Conservation (phyloP, 1,140 invertebrate species). For the Drosophila pachea region DNA sequence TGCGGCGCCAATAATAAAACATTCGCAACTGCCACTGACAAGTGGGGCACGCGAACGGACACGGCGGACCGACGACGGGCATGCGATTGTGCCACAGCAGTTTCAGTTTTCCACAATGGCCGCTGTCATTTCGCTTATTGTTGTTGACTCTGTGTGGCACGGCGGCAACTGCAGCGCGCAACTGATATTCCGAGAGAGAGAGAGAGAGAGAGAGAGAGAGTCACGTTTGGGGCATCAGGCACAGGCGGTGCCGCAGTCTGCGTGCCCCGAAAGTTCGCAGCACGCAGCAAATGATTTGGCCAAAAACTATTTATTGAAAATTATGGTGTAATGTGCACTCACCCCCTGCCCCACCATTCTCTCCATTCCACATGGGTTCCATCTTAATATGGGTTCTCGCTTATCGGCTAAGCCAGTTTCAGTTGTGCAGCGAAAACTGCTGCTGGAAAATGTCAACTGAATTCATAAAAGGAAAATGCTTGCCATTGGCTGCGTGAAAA, state of each 20-base stretch:
- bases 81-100: conserved; percentile 13
- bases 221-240: conserved; percentile 70
- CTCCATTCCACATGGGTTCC: background rate
- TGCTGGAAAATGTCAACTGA: conserved; percentile 47
- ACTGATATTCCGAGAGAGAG: conserved; percentile 35
- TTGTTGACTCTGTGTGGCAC: conserved; percentile 48
- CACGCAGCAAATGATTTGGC: conserved; percentile 62
- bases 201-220: conserved; percentile 42
- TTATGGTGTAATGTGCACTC: conserved; percentile 60
- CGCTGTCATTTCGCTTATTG: conserved; percentile 57
- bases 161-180: background rate
- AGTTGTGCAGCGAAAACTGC: conserved; percentile 20
- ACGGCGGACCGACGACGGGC: background rate
- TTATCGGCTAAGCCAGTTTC: conserved; percentile 32
- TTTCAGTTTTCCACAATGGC: conserved; percentile 10
- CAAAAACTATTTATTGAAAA: conserved; percentile 76
- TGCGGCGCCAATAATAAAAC: conserved; percentile 33
- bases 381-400: conserved; percentile 21
- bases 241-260: conserved; percentile 61
- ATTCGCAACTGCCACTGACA: conserved; percentile 37
- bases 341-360: background rate
- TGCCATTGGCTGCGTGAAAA: conserved; percentile 38
- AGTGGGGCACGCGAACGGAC: conserved; percentile 14
- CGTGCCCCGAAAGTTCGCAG: conserved; percentile 42
- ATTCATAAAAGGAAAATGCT: conserved; percentile 54